Conservation (phyloP, 2,888 invertebrate genomes). For the Sisyra nigra region DNA sequence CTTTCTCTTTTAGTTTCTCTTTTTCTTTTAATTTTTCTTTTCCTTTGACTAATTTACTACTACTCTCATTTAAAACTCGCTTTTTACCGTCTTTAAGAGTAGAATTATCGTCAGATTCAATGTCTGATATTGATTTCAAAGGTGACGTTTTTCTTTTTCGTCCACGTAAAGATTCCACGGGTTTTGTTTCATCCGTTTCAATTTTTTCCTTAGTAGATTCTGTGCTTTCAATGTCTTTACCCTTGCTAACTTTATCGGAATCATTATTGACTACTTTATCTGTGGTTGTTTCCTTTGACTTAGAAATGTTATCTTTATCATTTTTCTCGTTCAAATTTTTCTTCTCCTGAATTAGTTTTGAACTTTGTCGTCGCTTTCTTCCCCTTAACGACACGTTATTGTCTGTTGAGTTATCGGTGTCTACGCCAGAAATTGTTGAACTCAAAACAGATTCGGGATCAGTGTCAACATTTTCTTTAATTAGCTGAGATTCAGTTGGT, state of each 20-base stretch:
- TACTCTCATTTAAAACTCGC: neutral
- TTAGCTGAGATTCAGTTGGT: neutral
- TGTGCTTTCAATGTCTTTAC: neutral
- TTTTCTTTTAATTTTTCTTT: slow-evolving; percentile 1
- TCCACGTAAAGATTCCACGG: too few relatives aligned
- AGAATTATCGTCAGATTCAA: neutral
- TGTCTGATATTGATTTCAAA: neutral
- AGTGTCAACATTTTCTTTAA: too few relatives aligned
- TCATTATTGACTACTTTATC: too few relatives aligned
- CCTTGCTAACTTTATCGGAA: too few relatives aligned
- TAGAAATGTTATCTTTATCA: too few relatives aligned
- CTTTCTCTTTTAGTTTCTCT: too few relatives aligned
- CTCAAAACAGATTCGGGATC: neutral
- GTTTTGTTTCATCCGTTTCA: neutral
- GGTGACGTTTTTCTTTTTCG: too few relatives aligned
- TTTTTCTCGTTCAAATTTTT: too few relatives aligned
- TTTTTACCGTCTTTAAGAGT: neutral
- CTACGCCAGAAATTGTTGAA: neutral
- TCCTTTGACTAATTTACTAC: neutral
- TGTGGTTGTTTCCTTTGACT: too few relatives aligned
- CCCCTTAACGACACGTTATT: neutral
- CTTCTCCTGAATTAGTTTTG: neutral
- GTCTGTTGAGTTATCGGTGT: too few relatives aligned
- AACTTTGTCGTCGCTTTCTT: neutral
- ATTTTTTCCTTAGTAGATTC: neutral